Evolutionary conservation across 1,140 invertebrate genomes (phyloP), one percentile per base, ranked within the genome.

Genomic region (Eueides isabella): DNA sequence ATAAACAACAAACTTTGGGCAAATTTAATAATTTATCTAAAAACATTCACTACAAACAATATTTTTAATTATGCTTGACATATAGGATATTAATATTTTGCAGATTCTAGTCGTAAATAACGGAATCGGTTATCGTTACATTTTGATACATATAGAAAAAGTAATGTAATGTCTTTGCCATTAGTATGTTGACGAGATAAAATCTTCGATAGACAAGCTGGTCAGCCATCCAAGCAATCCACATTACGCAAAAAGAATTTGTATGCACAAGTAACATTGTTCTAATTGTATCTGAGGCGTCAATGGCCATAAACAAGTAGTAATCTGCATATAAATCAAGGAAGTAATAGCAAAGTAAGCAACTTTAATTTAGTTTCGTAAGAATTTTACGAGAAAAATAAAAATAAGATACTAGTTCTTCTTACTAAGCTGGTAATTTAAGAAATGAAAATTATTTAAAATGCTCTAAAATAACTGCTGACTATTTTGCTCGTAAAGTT

Each of bases 191-290:
- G 12, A 33, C 30, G 29, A 61, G 67, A 61, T 69, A 33, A 61
- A 11, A 61, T 69, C 48, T 69, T 33, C 26, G 48, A 29, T 61
- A 23, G 35, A 23, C 35, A n/a, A 61, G 48, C 26, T 61, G 55
- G 29, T 61, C 70, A 74, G 41, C 65, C 78, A 75, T 74, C 76
- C 74, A 41, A 77, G 72, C 55, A 77, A 75, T 71, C 16, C 64
- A 63, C 48, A 44, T 62, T 72, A 76, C 72, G 79, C 79, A 79
- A 83, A 78, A 71, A 75, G 63, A 64, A 75, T 71, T 76, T 77
- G 64, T 74, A 75, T 79, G 67, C 82, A 76, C 71, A 82, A 80
- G 67, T 67, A 61, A 75, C 69, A 48, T 63, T 62, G 64, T 62
- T 71, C 30, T 64, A 38, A 70, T 48, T 72, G 33, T 28, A 38